Evolutionary conservation across 2,888 invertebrate genomes (phyloP), one percentile per base, ranked within the genome.

Genomic region (Nephrocerus scutellatus): DNA sequence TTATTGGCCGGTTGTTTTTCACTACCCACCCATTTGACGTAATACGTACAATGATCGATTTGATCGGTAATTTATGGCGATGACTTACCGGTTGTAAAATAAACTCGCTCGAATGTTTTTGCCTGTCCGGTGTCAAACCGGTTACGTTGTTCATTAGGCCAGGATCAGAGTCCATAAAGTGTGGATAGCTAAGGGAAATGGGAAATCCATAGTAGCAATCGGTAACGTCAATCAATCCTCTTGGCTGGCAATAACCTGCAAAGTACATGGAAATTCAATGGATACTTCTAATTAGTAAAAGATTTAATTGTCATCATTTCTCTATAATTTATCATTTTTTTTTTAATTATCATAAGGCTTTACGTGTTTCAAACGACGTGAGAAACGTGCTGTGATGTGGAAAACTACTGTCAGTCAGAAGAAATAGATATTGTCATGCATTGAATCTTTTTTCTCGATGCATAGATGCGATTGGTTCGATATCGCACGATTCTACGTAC

Each of bases 181-280:
- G 91, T 1, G 91, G 91, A 63, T 84, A 87, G 25, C 90, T 89
- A 6, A 90, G 70, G 0, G 87, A 84, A 29, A 91, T 88, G 0
- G 91, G 91, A 61, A 90, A 90, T 1, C 90, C 89, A 57, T 89
- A 90, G 68, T 90, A 90, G 57, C 91, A 91, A 35, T 82, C 82
- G 0, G 82, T 77, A 23, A 91, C 88, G 58, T 91, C 90, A 18
- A 88, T 73, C 3, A 90, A 64, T 6, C 91, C 91, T 22, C 73
- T 66, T 4, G 80, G 80, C 12, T 87, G 71, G 56, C 89, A 89
- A 44, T 73, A 70, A 15, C 73, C 76, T 74, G 62, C 8, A n/a
- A n/a, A n/a, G n/a, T n/a, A n/a, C n/a, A n/a, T n/a, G n/a, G n/a
- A n/a, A n/a, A n/a, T n/a, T n/a, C n/a, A n/a, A n/a, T n/a, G n/a